phyloP scores from a whole-genome alignment of 2,888 invertebrate genomes.

The Chaitophorus viminalis region DNA sequence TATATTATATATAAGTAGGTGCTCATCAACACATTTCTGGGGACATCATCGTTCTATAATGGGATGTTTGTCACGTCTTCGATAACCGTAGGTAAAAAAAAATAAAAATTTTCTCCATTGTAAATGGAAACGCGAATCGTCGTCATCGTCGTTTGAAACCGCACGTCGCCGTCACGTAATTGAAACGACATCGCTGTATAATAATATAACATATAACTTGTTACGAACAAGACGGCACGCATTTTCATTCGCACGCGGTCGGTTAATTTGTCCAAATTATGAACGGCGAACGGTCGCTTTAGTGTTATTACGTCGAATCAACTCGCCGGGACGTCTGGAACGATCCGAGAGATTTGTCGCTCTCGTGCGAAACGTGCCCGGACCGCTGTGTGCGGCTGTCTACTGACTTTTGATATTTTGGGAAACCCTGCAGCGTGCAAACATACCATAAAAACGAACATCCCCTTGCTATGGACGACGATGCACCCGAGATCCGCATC shows the following conservation, averaged over 20 bases:
- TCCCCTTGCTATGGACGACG: background rate
- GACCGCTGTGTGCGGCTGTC: no score
- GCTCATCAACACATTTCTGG: background rate
- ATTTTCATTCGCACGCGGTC: background rate
- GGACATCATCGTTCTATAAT: background rate
- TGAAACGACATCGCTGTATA: background rate
- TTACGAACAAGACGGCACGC: background rate
- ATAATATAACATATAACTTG: background rate
- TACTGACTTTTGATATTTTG: background rate
- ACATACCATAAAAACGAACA: background rate
- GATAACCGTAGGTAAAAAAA: background rate
- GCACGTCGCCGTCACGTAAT: conserved; percentile 2
- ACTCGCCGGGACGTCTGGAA: background rate
- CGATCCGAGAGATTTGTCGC: no score
- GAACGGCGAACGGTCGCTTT: no score
- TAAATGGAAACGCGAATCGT: background rate
- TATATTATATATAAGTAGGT: background rate
- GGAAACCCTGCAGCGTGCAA: background rate
- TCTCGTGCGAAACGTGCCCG: no score
- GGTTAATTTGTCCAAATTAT: conserved; percentile 2
- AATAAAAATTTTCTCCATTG: no score
- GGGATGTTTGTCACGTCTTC: conserved; percentile 9
- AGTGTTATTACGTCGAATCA: background rate
- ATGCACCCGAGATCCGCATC: background rate
- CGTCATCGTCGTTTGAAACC: background rate